These are phyloP conservation scores for Aphodius granarius DNA, from an alignment of 2,888 invertebrate species.

Conservation along the genomic window DNA sequence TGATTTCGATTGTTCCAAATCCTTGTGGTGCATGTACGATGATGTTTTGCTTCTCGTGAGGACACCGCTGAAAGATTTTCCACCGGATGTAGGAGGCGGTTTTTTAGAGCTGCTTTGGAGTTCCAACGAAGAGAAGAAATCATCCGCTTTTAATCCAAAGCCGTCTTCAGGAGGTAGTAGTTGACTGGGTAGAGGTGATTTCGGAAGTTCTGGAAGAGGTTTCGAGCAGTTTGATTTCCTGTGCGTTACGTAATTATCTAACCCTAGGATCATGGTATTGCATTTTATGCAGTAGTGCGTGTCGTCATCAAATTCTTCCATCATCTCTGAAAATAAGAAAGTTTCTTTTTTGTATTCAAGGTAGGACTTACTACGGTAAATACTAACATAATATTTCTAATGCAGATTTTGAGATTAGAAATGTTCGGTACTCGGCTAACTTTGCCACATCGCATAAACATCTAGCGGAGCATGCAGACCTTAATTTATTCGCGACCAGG, in stretches of 20 bases:
- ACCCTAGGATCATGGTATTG: constrained; percentile 76
- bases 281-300: constrained; percentile 88
- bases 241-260: constrained; percentile 86
- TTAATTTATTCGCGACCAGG: neutral
- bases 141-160: constrained; percentile 74
- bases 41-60: constrained; percentile 54
- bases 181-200: constrained; percentile 45
- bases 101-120: constrained; percentile 73
- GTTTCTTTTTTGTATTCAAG: too few species aligned
- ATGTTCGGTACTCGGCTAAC: neutral
- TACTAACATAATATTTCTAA: too few species aligned
- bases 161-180: constrained; percentile 53
- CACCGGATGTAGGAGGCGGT: constrained; percentile 53
- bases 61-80: constrained; percentile 50
- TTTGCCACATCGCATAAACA: neutral
- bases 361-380: too few species aligned
- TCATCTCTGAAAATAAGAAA: constrained; percentile 51
- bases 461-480: neutral
- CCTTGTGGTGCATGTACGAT: constrained; percentile 44
- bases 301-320: constrained; percentile 76
- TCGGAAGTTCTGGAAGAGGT: constrained; percentile 39
- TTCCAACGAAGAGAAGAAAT: constrained; percentile 84
- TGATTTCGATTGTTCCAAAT: constrained; percentile 44
- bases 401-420: neutral
- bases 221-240: constrained; percentile 71